phyloP scores from a whole-genome alignment of 1,140 invertebrate species.

The Ganaspis sp. region DNA sequence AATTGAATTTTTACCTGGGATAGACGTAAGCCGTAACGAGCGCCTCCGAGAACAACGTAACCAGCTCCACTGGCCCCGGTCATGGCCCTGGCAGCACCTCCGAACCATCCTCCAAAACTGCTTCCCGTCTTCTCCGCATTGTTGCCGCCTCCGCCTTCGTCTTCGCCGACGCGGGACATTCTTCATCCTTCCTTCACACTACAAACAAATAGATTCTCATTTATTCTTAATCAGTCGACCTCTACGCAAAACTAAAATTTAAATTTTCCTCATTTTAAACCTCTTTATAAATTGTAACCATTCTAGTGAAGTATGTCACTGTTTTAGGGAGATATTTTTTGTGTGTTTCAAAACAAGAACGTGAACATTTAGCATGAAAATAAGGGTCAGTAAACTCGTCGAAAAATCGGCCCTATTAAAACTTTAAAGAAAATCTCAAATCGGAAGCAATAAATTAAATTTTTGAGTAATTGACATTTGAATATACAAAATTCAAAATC shows the following conservation, averaged over 20 bases:
- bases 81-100: slow-evolving; percentile 65
- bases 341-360: no score
- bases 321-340: no score
- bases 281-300: no score
- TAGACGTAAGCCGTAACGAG: slow-evolving; percentile 69
- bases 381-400: no score
- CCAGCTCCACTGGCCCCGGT: slow-evolving; percentile 61
- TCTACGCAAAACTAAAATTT: background rate
- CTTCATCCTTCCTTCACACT: slow-evolving; percentile 74
- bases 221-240: slow-evolving; percentile 22
- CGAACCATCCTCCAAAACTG: slow-evolving; percentile 67
- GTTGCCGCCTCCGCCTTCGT: slow-evolving; percentile 63
- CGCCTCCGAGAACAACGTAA: slow-evolving; percentile 70
- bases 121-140: slow-evolving; percentile 58
- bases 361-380: no score
- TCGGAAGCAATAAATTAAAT: no score
- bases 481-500: no score
- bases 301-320: no score
- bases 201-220: slow-evolving; percentile 36
- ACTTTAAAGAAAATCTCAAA: no score
- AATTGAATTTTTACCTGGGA: slow-evolving; percentile 66
- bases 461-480: no score
- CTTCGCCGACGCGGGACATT: slow-evolving; percentile 71
- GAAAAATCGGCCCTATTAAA: no score
- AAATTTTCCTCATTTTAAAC: background rate